phyloP scores from a whole-genome alignment of 2,888 invertebrate species.

The Drosophila engyochracea region DNA sequence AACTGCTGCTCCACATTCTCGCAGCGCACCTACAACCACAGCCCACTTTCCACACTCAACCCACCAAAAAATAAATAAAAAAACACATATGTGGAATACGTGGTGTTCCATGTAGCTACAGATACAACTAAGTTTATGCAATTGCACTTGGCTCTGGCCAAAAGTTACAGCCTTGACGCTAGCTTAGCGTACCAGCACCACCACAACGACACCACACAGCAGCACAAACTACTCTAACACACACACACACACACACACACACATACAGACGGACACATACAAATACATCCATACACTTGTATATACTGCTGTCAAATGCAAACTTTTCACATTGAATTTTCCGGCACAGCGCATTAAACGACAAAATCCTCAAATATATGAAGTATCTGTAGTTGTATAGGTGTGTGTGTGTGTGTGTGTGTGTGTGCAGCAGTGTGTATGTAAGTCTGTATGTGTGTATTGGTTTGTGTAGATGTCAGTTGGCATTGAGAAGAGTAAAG shows the following conservation, averaged over 20 bases:
- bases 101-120: constrained; percentile 45
- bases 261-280: constrained; percentile 13
- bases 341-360: constrained; percentile 69
- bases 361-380: constrained; percentile 54
- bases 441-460: neutral
- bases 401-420: constrained; percentile 18
- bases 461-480: constrained; percentile 10
- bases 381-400: constrained; percentile 14
- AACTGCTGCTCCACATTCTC: constrained; percentile 67
- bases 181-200: constrained; percentile 52
- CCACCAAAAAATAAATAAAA: neutral
- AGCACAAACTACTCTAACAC: neutral
- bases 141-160: constrained; percentile 56
- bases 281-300: neutral
- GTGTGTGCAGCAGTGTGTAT: constrained; percentile 14
- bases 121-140: constrained; percentile 57
- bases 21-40: constrained; percentile 38
- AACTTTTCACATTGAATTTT: constrained; percentile 81
- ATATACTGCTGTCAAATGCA: constrained; percentile 49
- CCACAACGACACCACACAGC: constrained; percentile 12
- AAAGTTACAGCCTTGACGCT: constrained; percentile 67
- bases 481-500: constrained; percentile 4
- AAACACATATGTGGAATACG: constrained; percentile 68
- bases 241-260: constrained; percentile 10
- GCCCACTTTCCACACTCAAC: neutral